A percentile compares a stretch with the other conserved stretches of the same genome.
These are phyloP conservation scores for Dicaeum eximium DNA, from an alignment of 2,113 vertebrate species.

Conservation along the genomic window DNA sequence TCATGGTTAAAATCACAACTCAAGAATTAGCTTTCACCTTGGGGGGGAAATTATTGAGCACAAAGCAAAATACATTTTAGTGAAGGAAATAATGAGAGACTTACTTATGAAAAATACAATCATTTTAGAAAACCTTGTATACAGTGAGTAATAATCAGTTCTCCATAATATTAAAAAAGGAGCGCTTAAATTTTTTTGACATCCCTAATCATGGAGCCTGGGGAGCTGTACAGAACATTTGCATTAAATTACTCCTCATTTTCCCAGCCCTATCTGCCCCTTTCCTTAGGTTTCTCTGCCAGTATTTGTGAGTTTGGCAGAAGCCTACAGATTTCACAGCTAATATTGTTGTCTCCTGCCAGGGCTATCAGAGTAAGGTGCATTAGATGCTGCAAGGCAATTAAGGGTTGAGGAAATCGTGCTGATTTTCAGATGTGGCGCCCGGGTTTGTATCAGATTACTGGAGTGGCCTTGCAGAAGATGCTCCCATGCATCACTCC, in stretches of 20 bases:
- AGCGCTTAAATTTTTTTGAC: conserved; percentile 75
- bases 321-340: conserved; percentile 54
- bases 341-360: conserved; percentile 72
- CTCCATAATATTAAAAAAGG: conserved; percentile 73
- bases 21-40: conserved; percentile 54
- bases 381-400: conserved; percentile 53
- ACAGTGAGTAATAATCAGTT: conserved; percentile 64
- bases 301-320: conserved; percentile 70
- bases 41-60: conserved; percentile 16
- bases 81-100: conserved; percentile 42
- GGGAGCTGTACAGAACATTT: conserved; percentile 74
- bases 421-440: not conserved
- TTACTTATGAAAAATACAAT: conserved; percentile 44
- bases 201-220: conserved; percentile 72
- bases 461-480: not conserved
- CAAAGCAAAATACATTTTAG: conserved; percentile 50
- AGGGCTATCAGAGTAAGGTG: conserved; percentile 57
- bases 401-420: not conserved
- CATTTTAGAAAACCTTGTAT: conserved; percentile 56
- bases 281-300: conserved; percentile 65
- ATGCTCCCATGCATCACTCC: not conserved
- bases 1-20: conserved; percentile 34
- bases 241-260: conserved; percentile 80
- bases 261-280: conserved; percentile 54
- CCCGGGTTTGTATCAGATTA: conserved; percentile 59